Conservation (phyloP, 2,797 vertebrate genomes). For the Tarsius wallacei region DNA sequence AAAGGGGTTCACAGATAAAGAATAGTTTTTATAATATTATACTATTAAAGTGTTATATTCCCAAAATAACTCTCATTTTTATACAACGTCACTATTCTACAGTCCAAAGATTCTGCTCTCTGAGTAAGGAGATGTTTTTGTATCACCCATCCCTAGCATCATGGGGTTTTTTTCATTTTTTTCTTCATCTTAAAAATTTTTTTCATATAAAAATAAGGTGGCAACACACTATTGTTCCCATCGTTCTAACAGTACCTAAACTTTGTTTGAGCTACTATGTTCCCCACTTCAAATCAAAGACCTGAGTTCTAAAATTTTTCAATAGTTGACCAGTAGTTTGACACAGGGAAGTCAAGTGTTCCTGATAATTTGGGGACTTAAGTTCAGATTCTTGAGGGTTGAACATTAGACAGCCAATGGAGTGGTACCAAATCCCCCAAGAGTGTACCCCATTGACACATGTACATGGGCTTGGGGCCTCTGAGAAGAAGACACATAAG, state of each 20-base stretch:
- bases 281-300: conserved; percentile 66
- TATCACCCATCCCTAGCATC: conserved; percentile 11
- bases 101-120: conserved; percentile 44
- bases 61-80: conserved; percentile 69
- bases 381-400: conserved; percentile 57
- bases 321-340: conserved; percentile 75
- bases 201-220: conserved; percentile 81
- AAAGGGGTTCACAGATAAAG: conserved; percentile 54
- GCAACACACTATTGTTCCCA: conserved; percentile 47
- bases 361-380: conserved; percentile 24
- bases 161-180: conserved; percentile 31
- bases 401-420: background rate
- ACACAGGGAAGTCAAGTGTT: conserved; percentile 61
- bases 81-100: background rate
- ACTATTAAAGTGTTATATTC: conserved; percentile 68
- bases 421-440: background rate
- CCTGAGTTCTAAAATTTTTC: conserved; percentile 79
- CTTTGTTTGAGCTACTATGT: background rate
- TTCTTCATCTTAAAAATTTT: background rate
- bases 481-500: conserved; percentile 14
- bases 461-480: background rate
- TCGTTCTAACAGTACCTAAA: conserved; percentile 69
- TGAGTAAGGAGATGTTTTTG: conserved; percentile 10
- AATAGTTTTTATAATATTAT: conserved; percentile 37
- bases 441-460: background rate